Conservation (phyloP, 2,888 invertebrate genomes). For the Chymomyza amoena region DNA sequence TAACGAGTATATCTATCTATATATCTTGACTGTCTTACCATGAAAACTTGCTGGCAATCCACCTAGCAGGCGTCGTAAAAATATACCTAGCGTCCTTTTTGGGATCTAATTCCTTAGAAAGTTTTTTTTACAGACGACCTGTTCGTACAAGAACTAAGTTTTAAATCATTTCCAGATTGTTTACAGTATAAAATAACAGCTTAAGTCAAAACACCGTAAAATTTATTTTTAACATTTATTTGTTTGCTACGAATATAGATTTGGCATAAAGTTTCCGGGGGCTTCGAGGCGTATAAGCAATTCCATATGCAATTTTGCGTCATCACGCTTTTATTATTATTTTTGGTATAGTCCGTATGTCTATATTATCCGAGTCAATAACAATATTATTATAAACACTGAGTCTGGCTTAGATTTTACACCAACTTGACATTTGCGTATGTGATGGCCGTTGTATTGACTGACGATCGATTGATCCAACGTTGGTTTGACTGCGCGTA, state of each 20-base stretch:
- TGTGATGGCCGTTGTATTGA: constrained; percentile 28
- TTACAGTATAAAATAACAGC: not conserved
- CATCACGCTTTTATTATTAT: not conserved
- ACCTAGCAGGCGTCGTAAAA: too few relatives aligned
- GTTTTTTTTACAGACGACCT: too few relatives aligned
- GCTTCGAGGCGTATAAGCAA: constrained; percentile 17
- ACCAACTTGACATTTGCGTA: constrained; percentile 64
- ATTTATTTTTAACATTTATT: not conserved
- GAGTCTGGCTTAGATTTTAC: constrained; percentile 25
- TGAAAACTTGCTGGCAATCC: too few relatives aligned
- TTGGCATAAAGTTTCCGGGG: not conserved
- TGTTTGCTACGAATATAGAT: not conserved
- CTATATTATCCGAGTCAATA: not conserved
- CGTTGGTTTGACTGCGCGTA: constrained; percentile 1
- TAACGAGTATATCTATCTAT: too few relatives aligned
- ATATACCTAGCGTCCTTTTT: too few relatives aligned
- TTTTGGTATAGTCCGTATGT: not conserved
- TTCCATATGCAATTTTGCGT: not conserved
- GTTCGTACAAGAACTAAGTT: not conserved
- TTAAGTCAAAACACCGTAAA: not conserved
- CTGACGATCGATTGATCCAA: not conserved
- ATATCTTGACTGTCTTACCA: too few relatives aligned
- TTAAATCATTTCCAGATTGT: not conserved
- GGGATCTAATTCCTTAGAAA: too few relatives aligned
- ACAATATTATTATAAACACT: not conserved